phyloP scores from a whole-genome alignment of 92 coral and sea anemone genomes.

The Porites cylindrica region DNA sequence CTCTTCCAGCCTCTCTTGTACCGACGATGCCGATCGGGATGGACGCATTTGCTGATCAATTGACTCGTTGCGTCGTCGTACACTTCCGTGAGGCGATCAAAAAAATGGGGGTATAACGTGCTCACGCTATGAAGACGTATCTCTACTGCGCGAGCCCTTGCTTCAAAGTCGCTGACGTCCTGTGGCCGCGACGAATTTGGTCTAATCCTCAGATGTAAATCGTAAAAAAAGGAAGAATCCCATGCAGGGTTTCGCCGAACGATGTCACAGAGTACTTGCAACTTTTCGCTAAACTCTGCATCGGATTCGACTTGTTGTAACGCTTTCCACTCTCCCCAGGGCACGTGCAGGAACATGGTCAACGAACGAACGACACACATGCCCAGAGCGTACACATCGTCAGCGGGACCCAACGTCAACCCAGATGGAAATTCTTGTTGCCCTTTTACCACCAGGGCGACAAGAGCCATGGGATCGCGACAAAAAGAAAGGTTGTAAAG shows the following conservation, averaged over 20 bases:
- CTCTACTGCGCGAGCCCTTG: conserved; percentile 3
- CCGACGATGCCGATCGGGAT: conserved; percentile 13
- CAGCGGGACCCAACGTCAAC: neutral
- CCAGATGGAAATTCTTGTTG: neutral
- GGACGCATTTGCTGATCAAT: neutral
- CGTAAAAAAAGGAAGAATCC: neutral
- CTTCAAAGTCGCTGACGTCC: neutral
- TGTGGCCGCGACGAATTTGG: neutral
- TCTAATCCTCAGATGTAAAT: neutral
- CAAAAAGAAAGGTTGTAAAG: neutral
- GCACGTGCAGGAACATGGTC: neutral
- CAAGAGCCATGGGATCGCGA: conserved; percentile 1
- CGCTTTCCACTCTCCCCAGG: neutral
- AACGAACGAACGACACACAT: neutral
- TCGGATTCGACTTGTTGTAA: neutral
- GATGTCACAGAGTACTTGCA: neutral
- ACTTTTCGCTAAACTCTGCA: neutral
- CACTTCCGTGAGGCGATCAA: neutral
- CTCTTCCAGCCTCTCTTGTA: neutral
- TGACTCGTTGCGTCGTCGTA: neutral
- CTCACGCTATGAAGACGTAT: neutral
- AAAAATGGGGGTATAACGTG: neutral
- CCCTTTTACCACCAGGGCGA: neutral
- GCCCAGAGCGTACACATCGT: conserved; percentile 16
- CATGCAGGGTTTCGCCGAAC: neutral